phyloP scores from a whole-genome alignment of 2,113 vertebrate genomes.

The Rhinoderma darwinii region DNA sequence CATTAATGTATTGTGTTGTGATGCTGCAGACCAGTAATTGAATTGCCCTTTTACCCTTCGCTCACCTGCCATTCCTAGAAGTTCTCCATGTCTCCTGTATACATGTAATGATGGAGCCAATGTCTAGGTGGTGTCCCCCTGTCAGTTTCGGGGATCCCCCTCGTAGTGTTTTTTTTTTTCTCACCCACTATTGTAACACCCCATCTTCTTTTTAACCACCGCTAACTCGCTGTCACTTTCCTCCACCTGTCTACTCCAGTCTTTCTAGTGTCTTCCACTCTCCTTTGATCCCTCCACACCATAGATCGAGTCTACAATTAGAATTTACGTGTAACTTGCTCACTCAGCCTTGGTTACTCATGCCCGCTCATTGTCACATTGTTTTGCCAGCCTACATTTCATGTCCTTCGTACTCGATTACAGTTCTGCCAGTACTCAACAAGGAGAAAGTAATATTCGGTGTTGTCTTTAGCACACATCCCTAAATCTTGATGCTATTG shows the following conservation, averaged over 20 bases:
- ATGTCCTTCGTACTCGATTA: neutral
- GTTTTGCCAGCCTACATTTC: neutral
- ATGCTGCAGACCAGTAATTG: neutral
- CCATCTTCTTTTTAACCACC: neutral
- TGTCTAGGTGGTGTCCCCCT: no score
- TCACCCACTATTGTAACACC: neutral
- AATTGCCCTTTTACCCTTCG: slow-evolving; percentile 43
- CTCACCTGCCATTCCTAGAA: slow-evolving; percentile 5
- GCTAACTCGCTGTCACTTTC: neutral
- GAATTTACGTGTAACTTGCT: neutral
- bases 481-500: neutral
- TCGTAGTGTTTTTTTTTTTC: no score
- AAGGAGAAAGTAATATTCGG: neutral
- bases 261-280: neutral
- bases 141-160: neutral
- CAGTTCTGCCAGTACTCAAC: neutral
- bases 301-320: neutral
- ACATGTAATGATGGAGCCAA: neutral
- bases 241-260: neutral
- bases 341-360: neutral
- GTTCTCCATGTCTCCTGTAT: neutral
- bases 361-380: neutral
- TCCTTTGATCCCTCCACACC: neutral
- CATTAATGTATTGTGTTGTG: neutral
- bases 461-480: no score